Evolutionary conservation across 30 jellyfish, hydroid and myxozoan genomes (phyloP), one percentile per base, ranked within the genome.

Genomic region (Sanderia malayensis): DNA sequence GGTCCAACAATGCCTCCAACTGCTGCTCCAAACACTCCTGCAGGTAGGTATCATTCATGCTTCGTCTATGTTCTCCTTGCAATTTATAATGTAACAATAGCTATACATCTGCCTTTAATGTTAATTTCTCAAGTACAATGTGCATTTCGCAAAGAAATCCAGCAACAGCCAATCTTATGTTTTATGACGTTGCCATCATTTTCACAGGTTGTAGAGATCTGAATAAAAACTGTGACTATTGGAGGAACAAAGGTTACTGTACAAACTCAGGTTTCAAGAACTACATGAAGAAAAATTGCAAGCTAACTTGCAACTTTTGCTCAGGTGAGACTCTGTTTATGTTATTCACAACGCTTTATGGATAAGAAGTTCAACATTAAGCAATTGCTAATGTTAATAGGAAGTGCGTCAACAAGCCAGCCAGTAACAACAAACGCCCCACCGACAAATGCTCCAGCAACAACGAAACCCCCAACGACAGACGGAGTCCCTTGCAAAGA

Each of bases 261-360:
- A 78, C 75, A 11, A 1, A 15, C 23, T 52, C 27, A 31, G 20
- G 75, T 0, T 49, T 24, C 33, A 18, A 52, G 67, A 57, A 33
- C 0, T 78, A 25, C 53, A 78, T 78, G 89, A 33, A 31, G 22
- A 63, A 0, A 29, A 63, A 78, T 28, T 78, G 89, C 64, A 66
- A 45, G 57, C 28, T 63, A 29, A 31, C 89, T 4, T 78, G 89
- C 31, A 82, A 82, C 17, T 9, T 46, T 17, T 78, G 89, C 41
- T 69, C 70, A 29, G 58, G 73, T 61, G n/a, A n/a, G n/a, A n/a
- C n/a, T n/a, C n/a, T n/a, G n/a, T n/a, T n/a, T n/a, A n/a, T n/a
- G n/a, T n/a, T n/a, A n/a, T n/a, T n/a, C n/a, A n/a, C n/a, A n/a
- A n/a, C n/a, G n/a, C n/a, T n/a, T n/a, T n/a, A n/a, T n/a, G n/a